A percentile compares a stretch with the other conserved stretches of the same genome.
Evolutionary conservation across 2,113 vertebrate genomes (phyloP).

Genomic region (Leptobrachium leishanense): DNA sequence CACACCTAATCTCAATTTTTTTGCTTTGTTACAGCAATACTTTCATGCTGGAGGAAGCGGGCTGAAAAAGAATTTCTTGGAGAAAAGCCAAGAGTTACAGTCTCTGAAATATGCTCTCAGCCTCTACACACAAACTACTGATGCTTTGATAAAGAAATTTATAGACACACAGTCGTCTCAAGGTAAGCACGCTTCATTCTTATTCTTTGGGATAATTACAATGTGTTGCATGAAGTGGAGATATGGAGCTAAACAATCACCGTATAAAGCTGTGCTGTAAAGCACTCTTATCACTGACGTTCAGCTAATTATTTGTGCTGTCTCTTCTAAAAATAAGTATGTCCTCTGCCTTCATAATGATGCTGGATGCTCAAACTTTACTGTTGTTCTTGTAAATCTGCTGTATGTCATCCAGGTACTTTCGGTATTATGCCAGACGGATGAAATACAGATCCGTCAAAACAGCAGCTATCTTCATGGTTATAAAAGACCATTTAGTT

Average conservation of each 20-base stretch:
- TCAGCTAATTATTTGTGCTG: neutral
- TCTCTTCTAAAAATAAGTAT: neutral
- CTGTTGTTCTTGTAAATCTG: neutral
- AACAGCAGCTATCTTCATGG: no score
- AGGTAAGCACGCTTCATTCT: slow-evolving; percentile 73
- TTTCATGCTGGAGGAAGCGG: slow-evolving; percentile 98
- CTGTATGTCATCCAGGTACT: neutral
- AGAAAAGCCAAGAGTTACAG: slow-evolving; percentile 92
- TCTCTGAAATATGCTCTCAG: slow-evolving; percentile 93
- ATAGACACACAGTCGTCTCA: slow-evolving; percentile 92
- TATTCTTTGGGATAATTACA: slow-evolving; percentile 3
- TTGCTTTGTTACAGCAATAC: slow-evolving; percentile 84
- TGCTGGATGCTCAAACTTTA: neutral
- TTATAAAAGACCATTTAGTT: no score
- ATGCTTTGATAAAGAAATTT: slow-evolving; percentile 97
- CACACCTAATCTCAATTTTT: neutral
- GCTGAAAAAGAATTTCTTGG: slow-evolving; percentile 94
- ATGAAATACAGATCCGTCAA: no score
- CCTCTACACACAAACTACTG: slow-evolving; percentile 96
- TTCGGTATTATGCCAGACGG: no score
- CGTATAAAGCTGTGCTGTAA: neutral
- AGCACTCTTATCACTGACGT: neutral
- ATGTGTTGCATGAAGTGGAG: slow-evolving; percentile 2
- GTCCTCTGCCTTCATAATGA: neutral
- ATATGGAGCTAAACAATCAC: neutral